These are phyloP conservation scores for Oryzias dopingdopingensis DNA, from an alignment of 2,797 vertebrate genomes.

Conservation along the genomic window DNA sequence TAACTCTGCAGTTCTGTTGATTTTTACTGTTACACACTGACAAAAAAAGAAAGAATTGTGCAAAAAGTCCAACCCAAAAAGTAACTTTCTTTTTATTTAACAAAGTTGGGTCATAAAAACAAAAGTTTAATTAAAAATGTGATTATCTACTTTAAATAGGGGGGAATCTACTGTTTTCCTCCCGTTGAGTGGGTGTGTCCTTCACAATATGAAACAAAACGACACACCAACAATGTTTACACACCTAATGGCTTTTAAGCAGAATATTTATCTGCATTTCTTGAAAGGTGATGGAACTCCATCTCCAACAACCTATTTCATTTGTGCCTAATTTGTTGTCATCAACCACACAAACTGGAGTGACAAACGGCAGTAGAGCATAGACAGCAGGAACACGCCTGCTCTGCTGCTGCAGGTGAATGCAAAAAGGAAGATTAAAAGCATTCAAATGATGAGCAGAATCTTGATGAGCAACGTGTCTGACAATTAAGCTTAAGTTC, in stretches of 20 bases:
- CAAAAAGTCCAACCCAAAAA: slow-evolving; percentile 18
- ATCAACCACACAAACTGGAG: neutral
- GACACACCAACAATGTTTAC: too few relatives aligned
- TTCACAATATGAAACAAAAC: neutral
- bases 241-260: too few relatives aligned
- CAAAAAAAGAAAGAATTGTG: slow-evolving; percentile 38
- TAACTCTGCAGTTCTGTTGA: slow-evolving; percentile 51
- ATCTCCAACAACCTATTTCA: too few relatives aligned
- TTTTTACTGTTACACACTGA: slow-evolving; percentile 48
- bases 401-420: slow-evolving; percentile 7
- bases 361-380: neutral
- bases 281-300: too few relatives aligned
- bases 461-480: slow-evolving; percentile 33
- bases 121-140: neutral
- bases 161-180: slow-evolving; percentile 16
- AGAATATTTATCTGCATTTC: too few relatives aligned
- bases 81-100: too few relatives aligned
- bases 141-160: slow-evolving; percentile 1
- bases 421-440: slow-evolving; percentile 22
- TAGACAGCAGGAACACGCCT: neutral
- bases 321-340: neutral
- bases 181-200: slow-evolving; percentile 18
- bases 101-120: too few relatives aligned
- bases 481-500: slow-evolving; percentile 11
- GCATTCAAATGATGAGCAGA: slow-evolving; percentile 34